Percentiles rank a stretch among this genome's conserved stretches.
phyloP scores from a whole-genome alignment of 64 coral and sea anemone genomes.

The Montipora foliosa region DNA sequence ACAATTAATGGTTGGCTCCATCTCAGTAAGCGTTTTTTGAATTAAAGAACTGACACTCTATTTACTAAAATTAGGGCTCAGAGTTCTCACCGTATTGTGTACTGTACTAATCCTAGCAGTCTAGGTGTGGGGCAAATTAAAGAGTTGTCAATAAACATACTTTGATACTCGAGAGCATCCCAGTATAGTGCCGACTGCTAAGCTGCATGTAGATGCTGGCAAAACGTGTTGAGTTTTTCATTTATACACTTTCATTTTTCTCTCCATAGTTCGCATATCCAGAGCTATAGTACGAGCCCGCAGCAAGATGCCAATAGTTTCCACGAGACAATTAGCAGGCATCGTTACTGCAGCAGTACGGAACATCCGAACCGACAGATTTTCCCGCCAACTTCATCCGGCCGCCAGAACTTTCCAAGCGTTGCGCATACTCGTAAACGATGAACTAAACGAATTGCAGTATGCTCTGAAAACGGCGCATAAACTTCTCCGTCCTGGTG shows the following conservation, averaged over 20 bases:
- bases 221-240: neutral
- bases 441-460: conserved; percentile 89
- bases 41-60: too few relatives aligned
- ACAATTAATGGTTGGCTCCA: too few relatives aligned
- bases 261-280: conserved; percentile 72
- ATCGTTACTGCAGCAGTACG: conserved; percentile 82
- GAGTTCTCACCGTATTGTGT: too few relatives aligned
- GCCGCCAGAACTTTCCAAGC: conserved; percentile 92
- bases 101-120: too few relatives aligned
- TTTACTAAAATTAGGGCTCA: too few relatives aligned
- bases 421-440: conserved; percentile 89
- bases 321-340: conserved; percentile 80
- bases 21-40: too few relatives aligned
- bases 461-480: conserved; percentile 79
- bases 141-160: too few relatives aligned
- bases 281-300: conserved; percentile 84
- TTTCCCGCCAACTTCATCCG: conserved; percentile 79
- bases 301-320: conserved; percentile 74
- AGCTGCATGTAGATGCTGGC: too few relatives aligned
- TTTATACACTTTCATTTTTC: neutral
- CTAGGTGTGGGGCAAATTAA: too few relatives aligned
- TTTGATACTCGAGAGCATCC: too few relatives aligned
- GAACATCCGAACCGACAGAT: conserved; percentile 71
- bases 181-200: too few relatives aligned
- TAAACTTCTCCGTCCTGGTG: conserved; percentile 81